phyloP scores from a whole-genome alignment of 2,113 vertebrate species.

The Pseudonaja textilis region DNA sequence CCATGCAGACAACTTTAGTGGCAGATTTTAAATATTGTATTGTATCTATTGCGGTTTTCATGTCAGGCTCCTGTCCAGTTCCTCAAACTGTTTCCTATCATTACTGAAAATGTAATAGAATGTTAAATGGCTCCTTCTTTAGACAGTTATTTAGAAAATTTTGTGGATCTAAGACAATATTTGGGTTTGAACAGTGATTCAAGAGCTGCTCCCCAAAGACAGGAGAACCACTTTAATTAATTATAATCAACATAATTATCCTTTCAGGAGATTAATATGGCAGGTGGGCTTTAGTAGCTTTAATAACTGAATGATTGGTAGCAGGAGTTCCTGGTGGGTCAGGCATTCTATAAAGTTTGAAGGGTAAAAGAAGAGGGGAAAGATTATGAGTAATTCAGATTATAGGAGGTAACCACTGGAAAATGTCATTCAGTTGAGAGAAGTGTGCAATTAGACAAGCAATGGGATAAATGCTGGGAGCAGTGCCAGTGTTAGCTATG shows the following conservation, averaged over 20 bases:
- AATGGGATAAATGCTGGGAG: neutral
- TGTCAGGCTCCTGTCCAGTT: neutral
- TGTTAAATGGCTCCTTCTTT: neutral
- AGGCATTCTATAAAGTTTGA: neutral
- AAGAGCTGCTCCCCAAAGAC: neutral
- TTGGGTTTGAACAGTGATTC: neutral
- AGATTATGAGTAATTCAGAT: neutral
- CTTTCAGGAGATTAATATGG: neutral
- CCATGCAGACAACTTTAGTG: neutral
- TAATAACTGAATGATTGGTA: neutral
- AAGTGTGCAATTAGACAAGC: neutral
- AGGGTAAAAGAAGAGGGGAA: neutral
- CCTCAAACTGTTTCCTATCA: neutral
- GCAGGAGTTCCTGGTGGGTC: neutral
- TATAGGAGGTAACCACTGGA: neutral
- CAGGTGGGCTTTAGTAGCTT: neutral
- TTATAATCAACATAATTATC: neutral
- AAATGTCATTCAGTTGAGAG: neutral
- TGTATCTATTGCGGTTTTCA: neutral
- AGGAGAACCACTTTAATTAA: neutral
- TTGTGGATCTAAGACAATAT: neutral
- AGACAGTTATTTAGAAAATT: neutral
- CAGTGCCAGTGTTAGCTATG: neutral
- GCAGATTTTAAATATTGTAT: neutral
- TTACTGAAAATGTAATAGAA: neutral